Conservation (phyloP, 1,140 invertebrate species). For the Macrostomum lignano region DNA sequence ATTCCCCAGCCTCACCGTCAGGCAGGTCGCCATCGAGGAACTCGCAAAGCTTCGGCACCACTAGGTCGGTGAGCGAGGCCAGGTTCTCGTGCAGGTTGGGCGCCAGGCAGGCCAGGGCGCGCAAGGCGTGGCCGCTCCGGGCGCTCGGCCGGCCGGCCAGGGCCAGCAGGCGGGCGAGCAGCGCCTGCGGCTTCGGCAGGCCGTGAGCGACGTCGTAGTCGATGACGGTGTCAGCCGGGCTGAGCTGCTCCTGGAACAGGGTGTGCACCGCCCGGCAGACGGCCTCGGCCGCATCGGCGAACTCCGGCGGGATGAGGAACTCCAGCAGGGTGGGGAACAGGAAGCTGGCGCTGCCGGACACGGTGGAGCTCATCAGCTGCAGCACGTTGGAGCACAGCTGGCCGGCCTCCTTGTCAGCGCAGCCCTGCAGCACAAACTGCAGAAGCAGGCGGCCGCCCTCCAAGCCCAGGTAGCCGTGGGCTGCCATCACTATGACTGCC, state of each 20-base stretch:
- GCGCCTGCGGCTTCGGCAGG: slow-evolving; percentile 6
- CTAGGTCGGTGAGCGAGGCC: slow-evolving; percentile 41
- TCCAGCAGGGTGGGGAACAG: slow-evolving; percentile 49
- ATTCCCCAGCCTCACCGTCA: background rate
- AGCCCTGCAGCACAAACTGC: slow-evolving; percentile 48
- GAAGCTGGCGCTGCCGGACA: slow-evolving; percentile 38
- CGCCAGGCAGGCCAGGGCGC: slow-evolving; percentile 39
- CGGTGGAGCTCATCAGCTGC: slow-evolving; percentile 50
- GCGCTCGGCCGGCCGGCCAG: slow-evolving; percentile 38
- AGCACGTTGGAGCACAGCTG: slow-evolving; percentile 41
- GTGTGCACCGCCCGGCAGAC: slow-evolving; percentile 26
- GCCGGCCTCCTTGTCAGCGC: too few relatives aligned
- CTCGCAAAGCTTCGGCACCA: slow-evolving; percentile 38
- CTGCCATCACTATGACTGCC: slow-evolving; percentile 46
- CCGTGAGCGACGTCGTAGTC: background rate
- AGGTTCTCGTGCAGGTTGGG: slow-evolving; percentile 37
- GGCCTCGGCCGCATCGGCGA: slow-evolving; percentile 35
- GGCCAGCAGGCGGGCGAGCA: too few relatives aligned
- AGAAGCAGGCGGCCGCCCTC: slow-evolving; percentile 40
- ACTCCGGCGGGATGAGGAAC: slow-evolving; percentile 39
- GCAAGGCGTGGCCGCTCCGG: slow-evolving; percentile 39
- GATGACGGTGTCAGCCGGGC: background rate
- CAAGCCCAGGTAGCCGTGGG: slow-evolving; percentile 41
- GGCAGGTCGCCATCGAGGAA: slow-evolving; percentile 19
- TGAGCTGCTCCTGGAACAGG: background rate